Evolutionary conservation across 64 coral and sea anemone genomes (phyloP), one percentile per base, ranked within the genome.

Genomic region (Trachythela sp.): DNA sequence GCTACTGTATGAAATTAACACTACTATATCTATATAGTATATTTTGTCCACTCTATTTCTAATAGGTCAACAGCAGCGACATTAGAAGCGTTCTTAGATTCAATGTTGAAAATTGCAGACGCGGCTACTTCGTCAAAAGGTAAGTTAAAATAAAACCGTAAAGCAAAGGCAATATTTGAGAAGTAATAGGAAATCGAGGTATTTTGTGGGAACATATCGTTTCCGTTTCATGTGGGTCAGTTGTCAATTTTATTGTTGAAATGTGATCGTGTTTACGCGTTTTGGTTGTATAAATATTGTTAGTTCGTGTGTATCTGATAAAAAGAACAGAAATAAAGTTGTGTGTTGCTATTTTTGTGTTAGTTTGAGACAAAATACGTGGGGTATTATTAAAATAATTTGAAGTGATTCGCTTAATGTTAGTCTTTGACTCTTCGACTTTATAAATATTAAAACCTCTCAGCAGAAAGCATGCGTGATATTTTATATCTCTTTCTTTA

Each of bases 71-170:
- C 75, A 80, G 31, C 75, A 35, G 15, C 75, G 37, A 39, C 75
- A 30, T 38, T 80, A 39, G 75, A 80, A 80, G 75, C 32, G 8
- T 80, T 80, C 20, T 36, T 80, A 0, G 75, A 80, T 39, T 80
- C 75, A 15, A 80, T 80, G 75, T 15, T 80, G 75, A 80, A 80
- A 37, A 80, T 80, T 37, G 75, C 75, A n/a, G 75, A 80, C 35
- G 75, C 13, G 9, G 75, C 75, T 4, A 80, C 75, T 34, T 80
- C 33, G 31, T 80, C 75, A 2, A 80, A 80, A 80, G 75, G 75
- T 80, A 3, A 22, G 30, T 64, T 20, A 0, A n/a, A 26, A 64
- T 26, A 26, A n/a, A 24, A 64, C 49, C 1, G 49, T 24, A 64
- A 64, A 64, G 6, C 8, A 64, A 64, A 0, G 8, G 17, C 56